These are phyloP conservation scores for Caenorhabditis doughertyi DNA, from an alignment of 2,888 invertebrate genomes.

Conservation along the genomic window DNA sequence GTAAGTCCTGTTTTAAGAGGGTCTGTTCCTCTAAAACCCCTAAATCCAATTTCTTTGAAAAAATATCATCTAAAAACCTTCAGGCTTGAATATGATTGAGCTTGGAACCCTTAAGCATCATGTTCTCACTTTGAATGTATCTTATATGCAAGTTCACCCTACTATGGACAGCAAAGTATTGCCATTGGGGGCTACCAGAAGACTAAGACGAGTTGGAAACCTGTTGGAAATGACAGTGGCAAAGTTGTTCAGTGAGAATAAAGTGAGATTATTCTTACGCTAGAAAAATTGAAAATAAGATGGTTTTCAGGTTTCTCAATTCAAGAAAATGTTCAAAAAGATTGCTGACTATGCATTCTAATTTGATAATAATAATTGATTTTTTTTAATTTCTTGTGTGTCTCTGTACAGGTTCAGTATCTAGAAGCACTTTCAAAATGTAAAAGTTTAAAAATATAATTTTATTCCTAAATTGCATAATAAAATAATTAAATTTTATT, in stretches of 20 bases:
- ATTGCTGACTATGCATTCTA: conserved; percentile 63
- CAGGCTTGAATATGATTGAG: conserved; percentile 82
- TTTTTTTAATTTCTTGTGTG: background rate
- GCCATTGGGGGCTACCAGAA: conserved; percentile 80
- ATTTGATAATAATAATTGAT: conserved; percentile 16
- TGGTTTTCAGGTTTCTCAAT: conserved; percentile 77
- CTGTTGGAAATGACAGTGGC: conserved; percentile 82
- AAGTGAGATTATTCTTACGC: too few species aligned
- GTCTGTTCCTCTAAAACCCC: too few species aligned
- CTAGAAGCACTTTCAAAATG: too few species aligned
- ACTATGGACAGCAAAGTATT: conserved; percentile 79
- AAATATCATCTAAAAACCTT: background rate
- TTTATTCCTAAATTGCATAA: background rate
- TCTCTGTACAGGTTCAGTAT: conserved; percentile 13
- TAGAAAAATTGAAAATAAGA: conserved; percentile 76
- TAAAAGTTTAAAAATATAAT: too few species aligned
- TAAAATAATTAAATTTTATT: background rate
- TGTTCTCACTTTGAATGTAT: conserved; percentile 81
- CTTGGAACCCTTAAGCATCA: conserved; percentile 80
- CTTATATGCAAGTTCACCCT: conserved; percentile 83
- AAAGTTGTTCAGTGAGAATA: conserved; percentile 79
- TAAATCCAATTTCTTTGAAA: background rate
- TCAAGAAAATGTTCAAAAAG: conserved; percentile 83
- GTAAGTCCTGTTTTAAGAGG: conserved; percentile 39
- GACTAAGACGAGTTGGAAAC: conserved; percentile 79